Conservation (phyloP, 1,140 invertebrate species). For the Periplaneta americana region DNA sequence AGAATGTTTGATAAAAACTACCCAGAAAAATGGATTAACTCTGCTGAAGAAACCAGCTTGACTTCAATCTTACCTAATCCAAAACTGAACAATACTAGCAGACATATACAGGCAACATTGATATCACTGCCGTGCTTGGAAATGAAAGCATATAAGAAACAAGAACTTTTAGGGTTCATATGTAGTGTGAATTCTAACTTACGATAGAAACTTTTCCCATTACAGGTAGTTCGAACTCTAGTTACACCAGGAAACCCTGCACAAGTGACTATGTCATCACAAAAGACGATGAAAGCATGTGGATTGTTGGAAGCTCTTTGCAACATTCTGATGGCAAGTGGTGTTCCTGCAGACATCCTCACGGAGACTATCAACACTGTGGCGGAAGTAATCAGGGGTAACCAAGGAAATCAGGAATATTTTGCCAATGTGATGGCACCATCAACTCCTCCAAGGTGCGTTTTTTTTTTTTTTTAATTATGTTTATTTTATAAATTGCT, state of each 20-base stretch:
- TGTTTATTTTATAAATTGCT: too few relatives aligned
- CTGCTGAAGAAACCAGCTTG: too few relatives aligned
- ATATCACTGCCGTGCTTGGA: too few relatives aligned
- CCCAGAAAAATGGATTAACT: too few relatives aligned
- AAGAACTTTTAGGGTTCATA: too few relatives aligned
- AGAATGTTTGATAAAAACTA: too few relatives aligned
- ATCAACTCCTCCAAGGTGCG: conserved; percentile 79
- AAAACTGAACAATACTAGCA: too few relatives aligned
- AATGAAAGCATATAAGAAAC: too few relatives aligned
- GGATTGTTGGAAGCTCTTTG: conserved; percentile 79
- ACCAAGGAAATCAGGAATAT: conserved; percentile 86
- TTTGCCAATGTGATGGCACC: conserved; percentile 89
- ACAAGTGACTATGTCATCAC: conserved; percentile 73
- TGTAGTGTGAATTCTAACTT: too few relatives aligned
- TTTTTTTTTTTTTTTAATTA: too few relatives aligned
- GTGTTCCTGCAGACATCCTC: conserved; percentile 93
- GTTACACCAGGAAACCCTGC: conserved; percentile 85
- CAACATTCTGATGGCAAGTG: conserved; percentile 87
- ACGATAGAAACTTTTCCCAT: background rate
- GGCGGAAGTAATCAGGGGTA: conserved; percentile 90
- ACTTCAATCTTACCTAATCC: too few relatives aligned
- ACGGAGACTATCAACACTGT: conserved; percentile 96
- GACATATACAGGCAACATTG: too few relatives aligned
- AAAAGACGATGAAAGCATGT: conserved; percentile 80
- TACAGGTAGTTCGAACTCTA: conserved; percentile 72